Evolutionary conservation across 2,888 invertebrate species (phyloP), one percentile per base, ranked within the genome.

Genomic region (Agriopis aurantiaria): DNA sequence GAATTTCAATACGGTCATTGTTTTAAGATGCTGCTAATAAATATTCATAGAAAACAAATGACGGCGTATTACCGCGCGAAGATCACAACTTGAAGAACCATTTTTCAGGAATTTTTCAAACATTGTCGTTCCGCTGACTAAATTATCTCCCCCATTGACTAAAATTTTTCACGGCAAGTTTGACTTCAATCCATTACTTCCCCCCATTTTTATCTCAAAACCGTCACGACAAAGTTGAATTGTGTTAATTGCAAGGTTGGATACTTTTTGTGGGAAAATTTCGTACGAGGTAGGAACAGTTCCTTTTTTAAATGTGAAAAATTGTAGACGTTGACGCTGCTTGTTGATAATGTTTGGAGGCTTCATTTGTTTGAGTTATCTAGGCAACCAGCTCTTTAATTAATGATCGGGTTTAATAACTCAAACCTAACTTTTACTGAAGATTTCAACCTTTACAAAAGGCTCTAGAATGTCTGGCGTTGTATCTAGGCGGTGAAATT

Each of bases 81-180:
- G 80, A 79, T 83, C 80, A 79, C 84, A 78, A 75, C 69, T 75
- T 43, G 8, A 10, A 62, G 17, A 82, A 85, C 86, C 83, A 90
- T 90, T 89, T 91, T 90, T 92, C 88, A 84, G 84, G 89, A 88
- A 88, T 90, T 90, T 86, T 86, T 88, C 86, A 89, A 92, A 90
- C 87, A 91, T 82, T 84, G 83, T 85, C 85, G 83, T 85, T 85
- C 85, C 86, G 82, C 82, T 81, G 82, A 85, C 85, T 80, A 90
- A 92, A 92, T 92, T 92, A 92, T 92, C 92, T 92, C 88, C 88
- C 89, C 89, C 92, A 91, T 92, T 92, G 92, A 90, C 88, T 88
- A 86, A 89, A 88, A 91, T 89, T 91, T 92, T 93, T 93, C 91
- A 90, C 90, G 85, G 89, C 87, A 90, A 92, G 91, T 92, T 92